Conservation (phyloP, 2,113 vertebrate genomes). For the Megalops atlanticus region DNA sequence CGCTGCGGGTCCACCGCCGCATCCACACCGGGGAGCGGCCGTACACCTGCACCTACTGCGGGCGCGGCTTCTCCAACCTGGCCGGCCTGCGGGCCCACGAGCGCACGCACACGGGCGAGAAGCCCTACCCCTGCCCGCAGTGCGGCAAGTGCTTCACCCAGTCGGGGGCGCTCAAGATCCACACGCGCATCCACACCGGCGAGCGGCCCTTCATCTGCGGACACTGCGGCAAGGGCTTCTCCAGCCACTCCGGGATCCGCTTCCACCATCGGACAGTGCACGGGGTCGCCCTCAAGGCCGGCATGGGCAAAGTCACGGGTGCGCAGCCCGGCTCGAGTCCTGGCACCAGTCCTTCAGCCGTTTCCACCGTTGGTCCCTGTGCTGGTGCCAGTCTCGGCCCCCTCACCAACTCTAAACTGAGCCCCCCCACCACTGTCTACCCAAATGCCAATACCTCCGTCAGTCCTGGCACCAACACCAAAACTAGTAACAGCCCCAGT, state of each 20-base stretch:
- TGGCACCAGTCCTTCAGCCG: background rate
- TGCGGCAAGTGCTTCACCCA: slow-evolving; percentile 83
- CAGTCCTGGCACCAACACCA: background rate
- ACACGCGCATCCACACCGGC: slow-evolving; percentile 35
- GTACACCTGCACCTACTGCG: slow-evolving; percentile 55
- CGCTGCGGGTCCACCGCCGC: slow-evolving; percentile 80
- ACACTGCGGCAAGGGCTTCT: slow-evolving; percentile 37
- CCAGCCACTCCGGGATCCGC: slow-evolving; percentile 18
- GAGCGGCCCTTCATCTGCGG: slow-evolving; percentile 39
- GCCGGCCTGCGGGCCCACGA: slow-evolving; percentile 80
- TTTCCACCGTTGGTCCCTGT: slow-evolving; percentile 45
- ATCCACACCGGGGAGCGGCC: slow-evolving; percentile 58
- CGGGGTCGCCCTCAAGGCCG: background rate
- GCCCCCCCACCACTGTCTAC: background rate
- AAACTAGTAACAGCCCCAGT: slow-evolving; percentile 1
- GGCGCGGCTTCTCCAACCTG: slow-evolving; percentile 69
- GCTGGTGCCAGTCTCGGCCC: slow-evolving; percentile 13
- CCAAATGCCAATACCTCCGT: slow-evolving; percentile 21
- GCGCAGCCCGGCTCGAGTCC: background rate
- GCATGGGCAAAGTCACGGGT: background rate
- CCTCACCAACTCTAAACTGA: slow-evolving; percentile 10
- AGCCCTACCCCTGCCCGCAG: slow-evolving; percentile 80
- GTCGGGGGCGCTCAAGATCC: slow-evolving; percentile 40
- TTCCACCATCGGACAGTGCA: slow-evolving; percentile 14
- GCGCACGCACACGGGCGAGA: slow-evolving; percentile 78